Evolutionary conservation across 2,797 vertebrate genomes (phyloP), one percentile per base, ranked within the genome.

Genomic region (Lepilemur ruficaudatus): DNA sequence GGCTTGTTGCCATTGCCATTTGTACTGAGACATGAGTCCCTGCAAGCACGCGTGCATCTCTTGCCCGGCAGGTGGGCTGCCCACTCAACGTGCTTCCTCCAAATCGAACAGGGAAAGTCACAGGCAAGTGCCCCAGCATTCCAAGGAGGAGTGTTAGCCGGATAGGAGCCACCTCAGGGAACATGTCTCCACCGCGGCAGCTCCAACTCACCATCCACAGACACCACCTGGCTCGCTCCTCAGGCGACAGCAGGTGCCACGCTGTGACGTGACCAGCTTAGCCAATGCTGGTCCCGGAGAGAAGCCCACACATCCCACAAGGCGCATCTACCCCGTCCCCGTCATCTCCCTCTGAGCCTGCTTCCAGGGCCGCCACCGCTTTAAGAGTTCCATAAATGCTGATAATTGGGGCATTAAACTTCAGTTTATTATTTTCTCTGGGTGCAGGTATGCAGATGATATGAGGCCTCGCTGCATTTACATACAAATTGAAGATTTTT

Each of bases 401-500:
- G 99, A 99, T 99, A 99, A 99, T 99, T 99, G 99, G 99, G 98
- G 98, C 99, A 99, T 99, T 99, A 99, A 99, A 99, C 99, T 99
- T 99, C 99, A 99, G 99, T 99, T 99, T 99, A 99, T 99, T 99
- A 99, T 99, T 99, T 99, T 99, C 99, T 99, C 99, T 98, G 99
- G 99, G 99, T 99, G 99, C 99, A 99, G 99, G 99, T 99, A 99
- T 99, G 99, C 98, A 98, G 99, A 99, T 99, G 99, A 99, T 99
- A 99, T 99, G 99, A 99, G 99, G 99, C 99, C 99, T 99, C 97
- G 93, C 98, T 99, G 99, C 99, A 99, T 99, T 99, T 99, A 99
- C 99, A 99, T 99, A 99, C 99, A 99, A 99, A 99, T 99, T 99
- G 99, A 99, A 99, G 99, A 99, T 99, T 99, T 99, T 99, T 99